phyloP scores from a whole-genome alignment of 2,797 vertebrate species.

The Centropyge bicolor region DNA sequence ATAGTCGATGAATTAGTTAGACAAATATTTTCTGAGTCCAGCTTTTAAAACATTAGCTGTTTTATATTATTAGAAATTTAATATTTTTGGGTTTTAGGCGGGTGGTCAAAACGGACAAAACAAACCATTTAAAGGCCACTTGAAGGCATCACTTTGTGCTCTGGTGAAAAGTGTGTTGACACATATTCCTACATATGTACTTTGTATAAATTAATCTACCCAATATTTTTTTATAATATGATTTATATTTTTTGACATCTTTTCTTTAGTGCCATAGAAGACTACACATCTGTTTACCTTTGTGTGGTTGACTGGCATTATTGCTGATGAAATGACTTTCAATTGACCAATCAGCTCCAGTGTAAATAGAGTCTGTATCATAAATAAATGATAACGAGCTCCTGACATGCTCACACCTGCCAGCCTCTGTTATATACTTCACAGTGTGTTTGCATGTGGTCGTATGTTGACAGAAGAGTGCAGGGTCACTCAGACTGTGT shows the following conservation, averaged over 20 bases:
- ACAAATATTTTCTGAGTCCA: background rate
- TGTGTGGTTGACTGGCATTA: background rate
- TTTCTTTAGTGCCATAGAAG: background rate
- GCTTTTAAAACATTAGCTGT: background rate
- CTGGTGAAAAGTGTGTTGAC: no score
- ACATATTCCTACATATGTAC: no score
- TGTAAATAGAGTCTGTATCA: background rate
- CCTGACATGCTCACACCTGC: slow-evolving; percentile 22
- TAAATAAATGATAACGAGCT: background rate
- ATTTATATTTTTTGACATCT: no score
- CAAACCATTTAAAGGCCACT: no score
- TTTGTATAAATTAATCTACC: no score
- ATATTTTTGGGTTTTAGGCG: background rate
- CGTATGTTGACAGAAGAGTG: slow-evolving; percentile 26
- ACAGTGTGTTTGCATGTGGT: slow-evolving; percentile 21
- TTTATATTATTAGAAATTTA: background rate
- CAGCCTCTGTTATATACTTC: slow-evolving; percentile 45
- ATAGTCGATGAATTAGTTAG: background rate
- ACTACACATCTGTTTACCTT: background rate
- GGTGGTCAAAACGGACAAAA: no score
- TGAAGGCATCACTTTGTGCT: background rate
- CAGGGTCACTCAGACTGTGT: slow-evolving; percentile 42
- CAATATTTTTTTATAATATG: no score
- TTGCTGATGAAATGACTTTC: background rate
- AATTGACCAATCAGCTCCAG: background rate